Evolutionary conservation across 2,113 vertebrate species (phyloP).

Genomic region (Coreoperca whiteheadi): DNA sequence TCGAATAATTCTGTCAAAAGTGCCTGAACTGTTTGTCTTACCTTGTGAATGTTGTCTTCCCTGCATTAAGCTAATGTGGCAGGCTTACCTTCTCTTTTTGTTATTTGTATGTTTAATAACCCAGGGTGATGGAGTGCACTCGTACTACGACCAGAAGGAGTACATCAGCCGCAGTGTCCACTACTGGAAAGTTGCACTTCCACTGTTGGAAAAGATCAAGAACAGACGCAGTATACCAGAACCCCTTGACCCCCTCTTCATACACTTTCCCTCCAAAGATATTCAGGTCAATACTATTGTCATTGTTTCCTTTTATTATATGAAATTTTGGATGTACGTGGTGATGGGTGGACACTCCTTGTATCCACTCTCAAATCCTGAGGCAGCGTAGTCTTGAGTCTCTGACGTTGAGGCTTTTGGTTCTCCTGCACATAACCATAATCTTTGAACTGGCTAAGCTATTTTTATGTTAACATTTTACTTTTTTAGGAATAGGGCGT

Average conservation of each 20-base stretch:
- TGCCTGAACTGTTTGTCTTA: background rate
- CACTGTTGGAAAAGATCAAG: constrained; percentile 90
- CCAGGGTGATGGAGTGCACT: constrained; percentile 90
- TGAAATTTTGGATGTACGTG: background rate
- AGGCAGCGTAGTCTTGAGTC: background rate
- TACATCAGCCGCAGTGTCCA: constrained; percentile 94
- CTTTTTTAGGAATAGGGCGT: too few relatives aligned
- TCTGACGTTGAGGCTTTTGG: background rate
- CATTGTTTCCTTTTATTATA: constrained; percentile 14
- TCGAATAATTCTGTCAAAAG: constrained; percentile 8
- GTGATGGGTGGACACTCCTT: background rate
- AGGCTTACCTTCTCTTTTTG: background rate
- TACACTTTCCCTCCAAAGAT: constrained; percentile 92
- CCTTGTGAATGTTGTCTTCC: background rate
- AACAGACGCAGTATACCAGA: constrained; percentile 92
- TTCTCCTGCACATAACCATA: background rate
- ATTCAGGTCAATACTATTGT: constrained; percentile 87
- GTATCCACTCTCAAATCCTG: background rate
- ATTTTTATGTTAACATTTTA: background rate
- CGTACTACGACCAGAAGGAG: constrained; percentile 96
- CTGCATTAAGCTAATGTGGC: constrained; percentile 2
- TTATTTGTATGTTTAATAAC: constrained; percentile 22
- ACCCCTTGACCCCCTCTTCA: constrained; percentile 93
- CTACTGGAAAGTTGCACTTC: constrained; percentile 93
- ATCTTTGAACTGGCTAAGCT: background rate